Conservation (phyloP, 2,797 vertebrate species). For the Oreortyx pictus region DNA sequence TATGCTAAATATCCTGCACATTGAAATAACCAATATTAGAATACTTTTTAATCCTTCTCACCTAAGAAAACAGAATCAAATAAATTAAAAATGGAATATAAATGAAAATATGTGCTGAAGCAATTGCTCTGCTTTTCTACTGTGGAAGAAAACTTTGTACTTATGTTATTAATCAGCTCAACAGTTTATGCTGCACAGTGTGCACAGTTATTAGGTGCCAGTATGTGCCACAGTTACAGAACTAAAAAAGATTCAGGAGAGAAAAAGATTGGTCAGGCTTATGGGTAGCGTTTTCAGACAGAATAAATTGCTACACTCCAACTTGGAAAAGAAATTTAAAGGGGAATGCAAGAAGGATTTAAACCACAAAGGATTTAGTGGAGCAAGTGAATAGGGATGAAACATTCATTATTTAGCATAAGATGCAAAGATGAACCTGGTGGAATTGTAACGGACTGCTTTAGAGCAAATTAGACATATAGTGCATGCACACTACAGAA, state of each 20-base stretch:
- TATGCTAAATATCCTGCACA: not conserved
- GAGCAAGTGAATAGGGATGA: not conserved
- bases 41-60: not conserved
- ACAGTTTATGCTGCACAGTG: not conserved
- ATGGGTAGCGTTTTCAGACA: not conserved
- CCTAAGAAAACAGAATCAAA: not conserved
- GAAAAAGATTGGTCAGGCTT: not conserved
- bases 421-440: not conserved
- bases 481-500: not conserved
- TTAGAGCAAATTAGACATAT: not conserved
- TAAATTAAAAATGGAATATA: not conserved
- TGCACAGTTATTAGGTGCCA: not conserved
- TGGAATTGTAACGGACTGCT: not conserved
- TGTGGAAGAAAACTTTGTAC: not conserved
- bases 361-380: not conserved
- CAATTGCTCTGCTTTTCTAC: not conserved
- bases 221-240: not conserved
- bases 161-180: not conserved
- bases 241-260: not conserved
- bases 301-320: not conserved
- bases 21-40: not conserved
- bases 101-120: not conserved
- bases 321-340: not conserved
- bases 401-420: not conserved
- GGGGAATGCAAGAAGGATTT: not conserved